Percentiles rank a stretch among this genome's conserved stretches.
phyloP scores from a whole-genome alignment of 92 coral and sea anemone genomes.

The Phenganax stokvisi region DNA sequence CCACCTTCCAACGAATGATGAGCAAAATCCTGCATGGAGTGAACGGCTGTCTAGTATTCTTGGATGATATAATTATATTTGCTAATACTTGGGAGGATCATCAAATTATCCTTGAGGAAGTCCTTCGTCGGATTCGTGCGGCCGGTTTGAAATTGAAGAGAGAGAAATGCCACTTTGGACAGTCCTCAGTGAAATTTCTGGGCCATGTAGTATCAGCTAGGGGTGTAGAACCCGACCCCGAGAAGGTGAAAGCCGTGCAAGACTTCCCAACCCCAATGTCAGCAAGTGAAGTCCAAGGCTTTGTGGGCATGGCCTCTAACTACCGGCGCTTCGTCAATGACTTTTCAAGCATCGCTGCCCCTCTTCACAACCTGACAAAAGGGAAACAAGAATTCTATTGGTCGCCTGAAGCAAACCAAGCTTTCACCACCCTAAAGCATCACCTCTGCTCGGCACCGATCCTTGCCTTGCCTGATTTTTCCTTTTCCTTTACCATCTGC shows the following conservation, averaged over 20 bases:
- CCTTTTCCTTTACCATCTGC: slow-evolving; percentile 3
- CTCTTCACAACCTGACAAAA: slow-evolving; percentile 13
- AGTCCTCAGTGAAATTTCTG: slow-evolving; percentile 40
- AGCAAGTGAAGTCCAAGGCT: slow-evolving; percentile 33
- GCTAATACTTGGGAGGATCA: slow-evolving; percentile 22
- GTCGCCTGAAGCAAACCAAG: slow-evolving; percentile 7
- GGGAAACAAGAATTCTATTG: slow-evolving; percentile 14
- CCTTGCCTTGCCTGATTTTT: slow-evolving; percentile 12
- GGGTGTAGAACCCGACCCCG: slow-evolving; percentile 31
- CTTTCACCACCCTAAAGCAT: slow-evolving; percentile 2
- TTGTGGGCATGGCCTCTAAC: slow-evolving; percentile 41
- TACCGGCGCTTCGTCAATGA: slow-evolving; percentile 37
- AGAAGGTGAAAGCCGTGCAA: slow-evolving; percentile 31
- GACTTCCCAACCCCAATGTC: slow-evolving; percentile 37
- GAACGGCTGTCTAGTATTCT: neutral
- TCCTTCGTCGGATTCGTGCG: neutral
- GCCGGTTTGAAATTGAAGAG: slow-evolving; percentile 44
- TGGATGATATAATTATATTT: slow-evolving; percentile 18
- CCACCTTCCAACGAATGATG: slow-evolving; percentile 25
- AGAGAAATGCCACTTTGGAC: slow-evolving; percentile 34
- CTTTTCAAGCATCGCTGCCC: slow-evolving; percentile 33
- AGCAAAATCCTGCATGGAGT: neutral
- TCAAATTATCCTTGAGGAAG: slow-evolving; percentile 7
- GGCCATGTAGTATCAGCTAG: slow-evolving; percentile 45
- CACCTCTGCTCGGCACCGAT: neutral